Percentiles rank a stretch among this genome's conserved stretches.
Evolutionary conservation across 2,797 vertebrate species (phyloP).

Genomic region (Coregonus suidteri): DNA sequence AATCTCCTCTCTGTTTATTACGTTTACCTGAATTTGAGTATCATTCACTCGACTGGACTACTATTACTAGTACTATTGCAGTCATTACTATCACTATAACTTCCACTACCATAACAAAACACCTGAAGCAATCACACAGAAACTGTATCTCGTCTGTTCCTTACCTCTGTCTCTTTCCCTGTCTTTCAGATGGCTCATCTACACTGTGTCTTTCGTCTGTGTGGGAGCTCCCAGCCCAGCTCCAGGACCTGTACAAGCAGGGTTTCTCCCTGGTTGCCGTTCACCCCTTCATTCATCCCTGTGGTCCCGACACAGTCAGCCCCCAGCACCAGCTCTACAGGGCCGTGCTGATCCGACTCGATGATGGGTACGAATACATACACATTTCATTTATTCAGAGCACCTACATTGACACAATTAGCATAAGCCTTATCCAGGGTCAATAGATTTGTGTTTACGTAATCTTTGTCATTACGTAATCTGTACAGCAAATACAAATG

Average conservation of each 20-base stretch:
- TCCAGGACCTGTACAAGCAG: slow-evolving; percentile 94
- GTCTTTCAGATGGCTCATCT: slow-evolving; percentile 81
- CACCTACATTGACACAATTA: not conserved
- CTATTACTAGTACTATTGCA: not conserved
- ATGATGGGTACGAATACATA: slow-evolving; percentile 81
- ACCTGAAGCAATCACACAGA: not conserved
- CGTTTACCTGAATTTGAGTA: not conserved
- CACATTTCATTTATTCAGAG: slow-evolving; percentile 14
- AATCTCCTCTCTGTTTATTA: too few species aligned
- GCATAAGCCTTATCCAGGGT: not conserved
- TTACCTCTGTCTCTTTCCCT: not conserved
- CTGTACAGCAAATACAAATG: slow-evolving; percentile 26
- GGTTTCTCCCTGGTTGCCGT: slow-evolving; percentile 88
- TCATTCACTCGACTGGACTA: not conserved
- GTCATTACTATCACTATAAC: not conserved
- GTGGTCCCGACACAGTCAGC: slow-evolving; percentile 81
- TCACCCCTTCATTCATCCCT: slow-evolving; percentile 92
- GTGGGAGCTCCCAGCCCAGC: slow-evolving; percentile 87
- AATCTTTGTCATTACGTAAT: not conserved
- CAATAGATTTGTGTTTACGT: not conserved
- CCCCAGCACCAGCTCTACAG: slow-evolving; percentile 90
- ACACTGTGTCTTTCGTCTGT: slow-evolving; percentile 89
- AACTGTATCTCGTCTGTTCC: not conserved
- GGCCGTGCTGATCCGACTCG: slow-evolving; percentile 90
- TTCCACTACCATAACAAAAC: not conserved